Base-by-base conservation (phyloP, 1,140 invertebrate genomes). In the Drosophila kanapiae region DNA sequence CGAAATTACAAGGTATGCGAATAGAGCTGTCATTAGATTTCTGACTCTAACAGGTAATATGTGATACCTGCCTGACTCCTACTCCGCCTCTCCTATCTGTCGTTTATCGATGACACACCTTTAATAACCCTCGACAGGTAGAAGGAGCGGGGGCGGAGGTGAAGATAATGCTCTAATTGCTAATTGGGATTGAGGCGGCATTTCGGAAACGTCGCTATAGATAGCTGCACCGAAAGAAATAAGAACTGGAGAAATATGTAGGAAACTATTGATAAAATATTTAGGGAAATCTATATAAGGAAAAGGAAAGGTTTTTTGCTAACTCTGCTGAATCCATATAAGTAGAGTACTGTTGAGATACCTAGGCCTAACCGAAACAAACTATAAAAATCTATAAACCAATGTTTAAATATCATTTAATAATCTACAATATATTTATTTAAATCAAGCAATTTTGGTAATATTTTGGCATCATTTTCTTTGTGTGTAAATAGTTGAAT, bases 161-260 rank as follows among this genome's bases (percentile, higher is more conserved):
- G 38, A 14, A 56, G 63, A 78, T 87, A 88, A 80, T 87, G 83
- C 80, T 88, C 80, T 87, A 87, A 87, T 87, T 86, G 83, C 83
- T 75, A 82, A 85, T 86, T 86, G 82, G 53, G 65, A 86, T 63
- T 75, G 65, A 16, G 58, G 54, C 49, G 48, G 35, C 40, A 23
- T 60, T 63, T 57, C 31, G 27, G 56, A 63, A 63, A 38, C 5
- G 27, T 45, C 11, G 38, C 63, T n/a, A 37, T 16, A 63, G 58
- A 75, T 45, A 48, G 37, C 27, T 40, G 47, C 53, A 56, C 53
- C 13, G 35, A 14, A 54, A 37, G 33, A 54, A 54, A 23, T 3
- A 23, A 23, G 1, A 23, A 23, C 23, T 23, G n/a, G n/a, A n/a
- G n/a, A n/a, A n/a, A n/a, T 23, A 23, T 23, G 23, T 23, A 23